Percentiles rank a stretch among this genome's conserved stretches.
Evolutionary conservation across 2,888 invertebrate genomes (phyloP).

Genomic region (Tuta absoluta): DNA sequence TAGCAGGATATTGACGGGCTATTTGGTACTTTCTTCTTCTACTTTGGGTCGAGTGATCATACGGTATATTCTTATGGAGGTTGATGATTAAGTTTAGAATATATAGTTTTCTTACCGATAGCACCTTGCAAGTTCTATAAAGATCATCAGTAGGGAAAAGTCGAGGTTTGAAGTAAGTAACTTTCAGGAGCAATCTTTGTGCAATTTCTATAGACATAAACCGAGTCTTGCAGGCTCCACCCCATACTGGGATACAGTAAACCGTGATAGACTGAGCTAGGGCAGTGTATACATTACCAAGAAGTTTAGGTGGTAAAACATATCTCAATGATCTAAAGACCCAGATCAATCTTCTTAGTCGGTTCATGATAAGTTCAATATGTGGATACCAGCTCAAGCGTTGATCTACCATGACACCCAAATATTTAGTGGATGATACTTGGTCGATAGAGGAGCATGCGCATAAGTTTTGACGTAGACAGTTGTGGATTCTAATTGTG

Average conservation of each 20-base stretch:
- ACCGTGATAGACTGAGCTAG: neutral
- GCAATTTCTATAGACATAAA: conserved; percentile 16
- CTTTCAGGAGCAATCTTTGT: conserved; percentile 30
- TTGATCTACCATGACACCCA: conserved; percentile 15
- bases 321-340: conserved; percentile 16
- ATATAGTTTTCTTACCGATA: conserved; percentile 13
- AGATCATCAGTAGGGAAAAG: conserved; percentile 25
- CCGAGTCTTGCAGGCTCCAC: conserved; percentile 32
- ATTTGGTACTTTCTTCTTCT: conserved; percentile 4
- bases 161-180: conserved; percentile 24
- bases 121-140: conserved; percentile 10
- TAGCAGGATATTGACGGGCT: neutral
- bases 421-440: neutral
- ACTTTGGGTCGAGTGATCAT: neutral
- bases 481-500: neutral
- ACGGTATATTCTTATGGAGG: neutral
- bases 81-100: conserved; percentile 2
- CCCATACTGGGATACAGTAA: conserved; percentile 31
- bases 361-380: conserved; percentile 16
- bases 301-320: neutral
- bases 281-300: neutral
- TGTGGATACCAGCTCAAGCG: conserved; percentile 11
- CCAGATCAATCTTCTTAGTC: conserved; percentile 22
- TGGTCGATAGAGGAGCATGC: neutral
- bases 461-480: neutral